Conservation (phyloP, 2,888 invertebrate genomes). For the Mythimna loreyi region DNA sequence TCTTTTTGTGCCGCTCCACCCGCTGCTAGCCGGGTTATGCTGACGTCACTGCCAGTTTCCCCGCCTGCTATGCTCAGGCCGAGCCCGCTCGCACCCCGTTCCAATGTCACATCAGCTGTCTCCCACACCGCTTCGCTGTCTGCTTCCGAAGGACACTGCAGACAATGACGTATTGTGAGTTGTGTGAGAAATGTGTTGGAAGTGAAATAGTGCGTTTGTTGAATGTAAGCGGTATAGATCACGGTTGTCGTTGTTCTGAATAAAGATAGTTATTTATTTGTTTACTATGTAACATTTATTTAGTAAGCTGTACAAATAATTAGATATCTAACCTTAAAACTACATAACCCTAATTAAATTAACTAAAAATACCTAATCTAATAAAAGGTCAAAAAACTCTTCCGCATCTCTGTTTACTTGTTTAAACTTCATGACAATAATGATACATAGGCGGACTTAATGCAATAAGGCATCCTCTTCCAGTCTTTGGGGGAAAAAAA, state of each 20-base stretch:
- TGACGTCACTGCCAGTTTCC: slow-evolving; percentile 98
- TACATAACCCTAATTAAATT: too few species aligned
- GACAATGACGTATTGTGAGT: slow-evolving; percentile 53
- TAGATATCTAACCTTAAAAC: too few species aligned
- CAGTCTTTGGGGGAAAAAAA: too few species aligned
- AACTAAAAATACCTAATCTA: too few species aligned
- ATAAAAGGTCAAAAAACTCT: too few species aligned
- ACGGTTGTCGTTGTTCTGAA: neutral
- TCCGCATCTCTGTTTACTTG: too few species aligned
- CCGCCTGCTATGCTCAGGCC: slow-evolving; percentile 99
- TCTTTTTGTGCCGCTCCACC: slow-evolving; percentile 97
- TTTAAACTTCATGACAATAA: too few species aligned
- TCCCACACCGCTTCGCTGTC: slow-evolving; percentile 95
- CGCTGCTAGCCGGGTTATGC: slow-evolving; percentile 98
- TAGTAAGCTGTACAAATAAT: too few species aligned
- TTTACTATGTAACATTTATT: too few species aligned
- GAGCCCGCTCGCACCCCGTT: slow-evolving; percentile 96
- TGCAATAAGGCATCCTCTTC: too few species aligned
- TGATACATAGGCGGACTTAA: too few species aligned
- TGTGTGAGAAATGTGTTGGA: slow-evolving; percentile 14
- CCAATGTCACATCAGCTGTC: slow-evolving; percentile 97
- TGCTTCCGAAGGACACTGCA: slow-evolving; percentile 81
- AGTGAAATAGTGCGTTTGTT: slow-evolving; percentile 21
- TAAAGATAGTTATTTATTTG: too few species aligned
- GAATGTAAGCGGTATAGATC: neutral